Base-by-base conservation (phyloP, 2,113 vertebrate species). In the Oreocharis arfaki region DNA sequence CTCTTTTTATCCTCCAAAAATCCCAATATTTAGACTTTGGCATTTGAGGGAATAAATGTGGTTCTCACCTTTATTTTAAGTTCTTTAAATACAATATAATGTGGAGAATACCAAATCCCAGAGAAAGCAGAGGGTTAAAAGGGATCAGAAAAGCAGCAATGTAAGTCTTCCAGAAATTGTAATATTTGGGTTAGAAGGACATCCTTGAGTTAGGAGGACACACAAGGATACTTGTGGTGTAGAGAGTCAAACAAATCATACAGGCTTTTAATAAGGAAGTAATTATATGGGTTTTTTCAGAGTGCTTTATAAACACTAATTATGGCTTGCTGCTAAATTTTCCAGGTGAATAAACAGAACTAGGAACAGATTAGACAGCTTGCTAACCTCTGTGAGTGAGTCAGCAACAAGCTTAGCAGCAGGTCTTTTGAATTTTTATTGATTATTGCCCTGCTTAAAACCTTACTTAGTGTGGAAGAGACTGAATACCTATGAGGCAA, bases 311-410 rank as follows among this genome's bases (percentile, higher is more conserved):
- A 70, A 84, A 79, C 52, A 70, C 13, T 79, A 84, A 84, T 87
- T 93, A 87, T 91, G 13, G 37, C 18, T 69, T 73, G 22, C 13
- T 60, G 17, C 69, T 84, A 68, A 78, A 84, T 87, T 92, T 95
- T 84, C 73, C 81, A 92, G 60, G 8, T 92, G 74, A 82, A 68
- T 75, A 95, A 95, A 95, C 69, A 68, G 73, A 94, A 52, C 32
- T 78, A 82, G 69, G 30, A 90, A 67, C 21, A 68, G 73, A 89
- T 91, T 39, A 84, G 81, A 39, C 27, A 83, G 41, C 11, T 88
- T 93, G 18, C 50, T 90, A 67, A 70, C 42, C 15, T 80, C 10
- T 8, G 13, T 50, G 63, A 77, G 14, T 17, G 79, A 75, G 52
- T 70, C 42, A 81, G 82, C 60, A 77, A 59, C 56, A 92, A 69